These are phyloP conservation scores for Danaus melanippus DNA, from an alignment of 1,140 invertebrate species.

Conservation along the genomic window DNA sequence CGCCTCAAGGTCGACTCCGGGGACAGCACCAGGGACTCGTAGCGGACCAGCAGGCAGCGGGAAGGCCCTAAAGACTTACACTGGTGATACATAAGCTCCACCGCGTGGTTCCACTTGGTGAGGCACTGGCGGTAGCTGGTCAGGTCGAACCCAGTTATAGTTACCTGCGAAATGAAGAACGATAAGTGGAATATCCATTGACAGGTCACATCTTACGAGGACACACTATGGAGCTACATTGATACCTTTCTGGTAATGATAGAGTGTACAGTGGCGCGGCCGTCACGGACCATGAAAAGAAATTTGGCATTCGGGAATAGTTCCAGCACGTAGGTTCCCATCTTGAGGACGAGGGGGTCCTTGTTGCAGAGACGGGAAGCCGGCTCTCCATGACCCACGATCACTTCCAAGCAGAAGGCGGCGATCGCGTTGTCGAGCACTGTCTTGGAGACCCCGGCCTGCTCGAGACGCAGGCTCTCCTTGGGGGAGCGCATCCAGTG, in stretches of 20 bases:
- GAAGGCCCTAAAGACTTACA: constrained; percentile 89
- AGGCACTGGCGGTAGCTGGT: constrained; percentile 94
- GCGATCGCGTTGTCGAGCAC: constrained; percentile 96
- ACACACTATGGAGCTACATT: neutral
- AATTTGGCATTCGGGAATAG: constrained; percentile 93
- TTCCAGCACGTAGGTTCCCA: constrained; percentile 88
- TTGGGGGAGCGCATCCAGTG: constrained; percentile 95
- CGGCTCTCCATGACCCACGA: constrained; percentile 94
- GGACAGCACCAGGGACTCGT: constrained; percentile 97
- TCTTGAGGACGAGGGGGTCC: constrained; percentile 97
- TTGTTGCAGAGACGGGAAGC: constrained; percentile 97
- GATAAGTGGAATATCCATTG: no score
- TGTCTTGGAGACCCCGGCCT: constrained; percentile 94
- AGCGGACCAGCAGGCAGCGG: constrained; percentile 89
- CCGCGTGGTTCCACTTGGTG: constrained; percentile 96
- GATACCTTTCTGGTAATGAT: constrained; percentile 93
- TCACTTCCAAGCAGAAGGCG: constrained; percentile 96
- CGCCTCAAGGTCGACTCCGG: constrained; percentile 91
- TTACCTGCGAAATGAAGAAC: constrained; percentile 76
- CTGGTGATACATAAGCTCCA: constrained; percentile 94
- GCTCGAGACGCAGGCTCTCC: constrained; percentile 88
- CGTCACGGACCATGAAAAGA: constrained; percentile 98
- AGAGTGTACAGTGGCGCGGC: constrained; percentile 97
- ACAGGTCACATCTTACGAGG: no score
- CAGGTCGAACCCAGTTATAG: constrained; percentile 98